phyloP scores from a whole-genome alignment of 2,797 vertebrate genomes.

The Lepilemur septentrionalis region DNA sequence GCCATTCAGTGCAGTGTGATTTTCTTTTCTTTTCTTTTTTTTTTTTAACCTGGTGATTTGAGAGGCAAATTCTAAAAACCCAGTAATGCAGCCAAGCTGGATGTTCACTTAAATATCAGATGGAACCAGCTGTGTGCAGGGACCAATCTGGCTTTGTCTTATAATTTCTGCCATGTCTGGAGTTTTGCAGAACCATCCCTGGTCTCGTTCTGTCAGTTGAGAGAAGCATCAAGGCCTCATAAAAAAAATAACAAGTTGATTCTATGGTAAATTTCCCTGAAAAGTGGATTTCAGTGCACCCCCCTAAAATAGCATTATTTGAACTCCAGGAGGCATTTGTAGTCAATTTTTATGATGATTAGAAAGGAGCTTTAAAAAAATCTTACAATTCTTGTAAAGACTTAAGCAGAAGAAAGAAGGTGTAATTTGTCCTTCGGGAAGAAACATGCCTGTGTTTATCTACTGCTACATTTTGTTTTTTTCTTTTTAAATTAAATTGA shows the following conservation, averaged over 20 bases:
- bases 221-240: background rate
- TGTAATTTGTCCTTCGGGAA: background rate
- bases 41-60: constrained; percentile 70
- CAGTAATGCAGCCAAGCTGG: constrained; percentile 44
- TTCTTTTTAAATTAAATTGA: background rate
- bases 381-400: background rate
- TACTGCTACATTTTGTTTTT: background rate
- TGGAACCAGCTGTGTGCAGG: background rate
- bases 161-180: background rate
- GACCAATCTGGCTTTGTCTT: constrained; percentile 52
- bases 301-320: background rate
- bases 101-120: background rate
- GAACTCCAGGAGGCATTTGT: constrained; percentile 12
- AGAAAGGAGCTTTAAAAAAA: constrained; percentile 2
- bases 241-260: constrained; percentile 6
- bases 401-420: background rate
- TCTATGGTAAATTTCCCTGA: constrained; percentile 9
- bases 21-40: background rate
- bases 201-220: background rate
- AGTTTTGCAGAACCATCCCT: background rate
- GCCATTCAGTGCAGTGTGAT: constrained; percentile 71
- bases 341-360: constrained; percentile 3
- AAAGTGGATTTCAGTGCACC: background rate
- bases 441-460: background rate
- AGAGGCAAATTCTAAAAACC: constrained; percentile 68